Evolutionary conservation across 1,140 invertebrate genomes (phyloP).

Genomic region (Macrosteles quadrilineatus): DNA sequence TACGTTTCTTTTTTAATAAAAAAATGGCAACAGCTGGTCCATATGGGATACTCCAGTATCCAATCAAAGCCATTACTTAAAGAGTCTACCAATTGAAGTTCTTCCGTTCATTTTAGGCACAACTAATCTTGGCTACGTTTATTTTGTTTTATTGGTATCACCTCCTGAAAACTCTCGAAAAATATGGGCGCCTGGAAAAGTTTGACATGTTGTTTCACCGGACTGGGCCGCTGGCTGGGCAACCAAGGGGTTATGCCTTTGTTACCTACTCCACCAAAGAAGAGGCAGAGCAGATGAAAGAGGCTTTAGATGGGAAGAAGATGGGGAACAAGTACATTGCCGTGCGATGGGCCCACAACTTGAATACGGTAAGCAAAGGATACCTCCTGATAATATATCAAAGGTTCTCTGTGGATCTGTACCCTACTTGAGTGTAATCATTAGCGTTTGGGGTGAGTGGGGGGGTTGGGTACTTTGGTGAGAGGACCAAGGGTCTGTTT

Average conservation of each 20-base stretch:
- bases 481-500: too few relatives aligned
- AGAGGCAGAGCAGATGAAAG: constrained; percentile 66
- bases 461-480: too few relatives aligned
- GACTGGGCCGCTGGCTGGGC: constrained; percentile 80
- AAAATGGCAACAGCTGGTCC: too few relatives aligned
- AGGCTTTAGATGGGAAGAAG: constrained; percentile 70
- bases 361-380: constrained; percentile 60
- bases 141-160: constrained; percentile 73
- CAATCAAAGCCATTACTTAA: too few relatives aligned
- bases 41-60: too few relatives aligned
- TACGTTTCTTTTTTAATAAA: too few relatives aligned
- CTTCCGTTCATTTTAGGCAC: too few relatives aligned
- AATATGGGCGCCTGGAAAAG: constrained; percentile 88
- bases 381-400: constrained; percentile 4
- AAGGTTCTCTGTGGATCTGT: too few relatives aligned
- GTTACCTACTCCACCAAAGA: constrained; percentile 75
- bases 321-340: constrained; percentile 73
- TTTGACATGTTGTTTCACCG: constrained; percentile 94
- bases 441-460: too few relatives aligned
- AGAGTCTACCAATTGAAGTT: too few relatives aligned
- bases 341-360: constrained; percentile 80
- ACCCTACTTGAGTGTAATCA: too few relatives aligned
- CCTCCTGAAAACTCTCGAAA: constrained; percentile 92
- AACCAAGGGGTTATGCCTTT: constrained; percentile 91
- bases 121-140: background rate